Evolutionary conservation across 2,113 vertebrate species (phyloP), one percentile per base, ranked within the genome.

Genomic region (Megalops atlanticus): DNA sequence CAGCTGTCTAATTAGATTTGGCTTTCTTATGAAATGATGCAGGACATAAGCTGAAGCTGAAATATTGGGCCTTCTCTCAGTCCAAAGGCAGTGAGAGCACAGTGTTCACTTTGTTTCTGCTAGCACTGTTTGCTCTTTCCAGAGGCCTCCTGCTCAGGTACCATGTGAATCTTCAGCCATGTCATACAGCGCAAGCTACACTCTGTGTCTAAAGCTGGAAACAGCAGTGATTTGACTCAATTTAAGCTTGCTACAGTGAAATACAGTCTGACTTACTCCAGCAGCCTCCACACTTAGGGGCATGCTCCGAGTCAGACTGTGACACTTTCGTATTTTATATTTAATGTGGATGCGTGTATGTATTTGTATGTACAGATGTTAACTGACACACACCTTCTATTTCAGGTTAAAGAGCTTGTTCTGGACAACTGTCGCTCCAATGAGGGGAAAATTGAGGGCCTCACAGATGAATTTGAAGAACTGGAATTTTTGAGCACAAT

Each of bases 401-500:
- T 41, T 10, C 91, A 99, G 97, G 97, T 99, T 84, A 98, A 98
- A 94, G 97, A 99, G 77, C 96, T 99, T 0, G 96, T 99, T 85
- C 93, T 99, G 81, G 98, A 99, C 93, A 98, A 99, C 93, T 99
- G 98, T 89, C 93, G 96, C 89, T 98, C 97, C 15, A 95, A 93
- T 11, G 97, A 98, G 90, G 97, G 98, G 83, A 98, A 98, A 93
- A 97, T 99, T 0, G 95, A 98, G 85, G 98, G 98, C 82, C 96
- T 99, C 81, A 98, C 98, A 84, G 97, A 99, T 87, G 96, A 98
- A 81, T 99, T 99, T 81, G 96, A 98, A 89, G 98, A 98, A 92
- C 94, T 99, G 95, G 97, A 97, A 89, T 98, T 98, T 92, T 90
- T 99, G 91, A 99, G 97, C 94, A 99, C 96, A 95, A 98, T 99